These are phyloP conservation scores for Acanthacorydalis orientalis DNA, from an alignment of 2,888 invertebrate genomes.

Conservation along the genomic window DNA sequence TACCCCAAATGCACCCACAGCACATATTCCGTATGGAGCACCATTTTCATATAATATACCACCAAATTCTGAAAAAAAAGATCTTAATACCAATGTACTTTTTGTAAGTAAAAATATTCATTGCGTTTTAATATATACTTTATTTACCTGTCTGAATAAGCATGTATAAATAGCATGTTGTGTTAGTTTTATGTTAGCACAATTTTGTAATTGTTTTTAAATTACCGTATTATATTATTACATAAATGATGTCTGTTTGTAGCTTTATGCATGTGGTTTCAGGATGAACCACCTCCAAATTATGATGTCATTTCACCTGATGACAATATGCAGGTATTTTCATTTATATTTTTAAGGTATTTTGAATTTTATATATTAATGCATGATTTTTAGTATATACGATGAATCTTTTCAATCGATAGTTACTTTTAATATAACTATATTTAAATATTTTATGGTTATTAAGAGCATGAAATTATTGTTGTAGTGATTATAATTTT, in stretches of 20 bases:
- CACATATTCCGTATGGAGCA: conserved; percentile 20
- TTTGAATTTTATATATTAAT: too few relatives aligned
- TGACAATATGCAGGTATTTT: conserved; percentile 50
- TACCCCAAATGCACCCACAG: conserved; percentile 11
- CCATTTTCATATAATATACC: conserved; percentile 53
- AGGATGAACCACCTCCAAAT: conserved; percentile 48
- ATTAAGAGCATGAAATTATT: too few relatives aligned
- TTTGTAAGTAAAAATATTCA: conserved; percentile 23
- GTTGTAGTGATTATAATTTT: too few relatives aligned
- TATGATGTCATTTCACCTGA: conserved; percentile 58
- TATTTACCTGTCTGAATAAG: not conserved
- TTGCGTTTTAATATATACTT: conserved; percentile 5
- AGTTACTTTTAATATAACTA: too few relatives aligned
- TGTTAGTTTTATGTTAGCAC: conserved; percentile 1
- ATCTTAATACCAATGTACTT: conserved; percentile 42
- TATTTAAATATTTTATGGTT: too few relatives aligned
- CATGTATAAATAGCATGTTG: not conserved
- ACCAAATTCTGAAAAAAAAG: conserved; percentile 41
- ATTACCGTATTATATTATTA: conserved; percentile 12
- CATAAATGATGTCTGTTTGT: conserved; percentile 23
- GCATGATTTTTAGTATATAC: too few relatives aligned
- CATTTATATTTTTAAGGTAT: conserved; percentile 5
- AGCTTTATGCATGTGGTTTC: conserved; percentile 13
- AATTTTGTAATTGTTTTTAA: conserved; percentile 17
- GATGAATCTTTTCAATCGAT: too few relatives aligned